Base-by-base conservation (phyloP, 2,113 vertebrate genomes). In the Cnemophilus loriae region DNA sequence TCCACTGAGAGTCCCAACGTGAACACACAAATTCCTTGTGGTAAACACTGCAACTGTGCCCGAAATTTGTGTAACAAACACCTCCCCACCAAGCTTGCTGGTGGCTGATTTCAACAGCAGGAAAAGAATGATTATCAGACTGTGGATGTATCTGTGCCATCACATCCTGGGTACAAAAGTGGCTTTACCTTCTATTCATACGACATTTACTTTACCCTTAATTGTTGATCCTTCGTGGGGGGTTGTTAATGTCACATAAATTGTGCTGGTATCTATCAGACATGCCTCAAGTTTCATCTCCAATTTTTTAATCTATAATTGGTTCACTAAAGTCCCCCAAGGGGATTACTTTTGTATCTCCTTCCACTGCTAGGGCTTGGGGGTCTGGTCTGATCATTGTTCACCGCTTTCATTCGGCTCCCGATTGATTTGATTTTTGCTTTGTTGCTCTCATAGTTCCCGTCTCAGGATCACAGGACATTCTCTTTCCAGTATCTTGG, bases 61-160 rank as follows among this genome's bases (percentile, higher is more conserved):
- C 0, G 0, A 68, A 32, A 39, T 24, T 24, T 35, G 24, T 39
- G 19, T 6, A 42, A 78, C 5, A 14, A 67, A 37, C 23, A 39
- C 14, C 12, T 68, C 41, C 80, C 37, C 24, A 44, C 7, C 20
- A 32, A 46, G 57, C 39, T 6, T 61, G 28, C 67, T 49, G 28
- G 20, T 56, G 35, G 35, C 53, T 6, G 17, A 61, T 49, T 47
- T 32, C 59, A 89, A 19, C 19, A 44, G 47, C 65, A 67, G 23
- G 27, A 33, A 50, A 73, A 78, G 23, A 60, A 73, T 27, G 0
- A 20, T 39, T 35, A 35, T 27, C 37, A 75, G 33, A 7, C 28
- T 28, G 10, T 16, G 33, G 42, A 35, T 42, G 30, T 33, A 11
- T 24, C 14, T 74, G 33, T 61, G 30, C 53, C 28, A 56, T 50